These are phyloP conservation scores for Montipora cactus DNA, from an alignment of 64 coral and sea anemone genomes.

Conservation along the genomic window DNA sequence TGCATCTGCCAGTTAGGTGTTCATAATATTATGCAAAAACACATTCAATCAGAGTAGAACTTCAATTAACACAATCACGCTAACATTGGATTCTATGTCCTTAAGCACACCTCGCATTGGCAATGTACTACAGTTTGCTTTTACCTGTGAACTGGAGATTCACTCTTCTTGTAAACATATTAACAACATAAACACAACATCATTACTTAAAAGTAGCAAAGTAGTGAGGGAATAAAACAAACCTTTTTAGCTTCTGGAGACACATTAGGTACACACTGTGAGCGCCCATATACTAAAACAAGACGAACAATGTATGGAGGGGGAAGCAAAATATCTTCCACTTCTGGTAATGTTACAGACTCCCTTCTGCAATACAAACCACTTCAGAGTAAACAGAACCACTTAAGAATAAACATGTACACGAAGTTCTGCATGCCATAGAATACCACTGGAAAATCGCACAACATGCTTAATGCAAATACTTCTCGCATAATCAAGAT, in stretches of 20 bases:
- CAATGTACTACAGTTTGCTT: no score
- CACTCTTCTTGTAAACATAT: no score
- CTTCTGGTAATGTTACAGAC: slow-evolving; percentile 44
- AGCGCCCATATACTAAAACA: slow-evolving; percentile 93
- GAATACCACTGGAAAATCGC: not conserved
- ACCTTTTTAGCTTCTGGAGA: slow-evolving; percentile 71
- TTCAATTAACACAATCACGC: no score
- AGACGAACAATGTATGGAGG: slow-evolving; percentile 89
- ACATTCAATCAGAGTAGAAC: no score
- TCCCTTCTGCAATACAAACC: slow-evolving; percentile 32
- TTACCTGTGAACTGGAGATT: no score
- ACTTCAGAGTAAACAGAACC: not conserved
- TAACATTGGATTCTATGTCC: no score
- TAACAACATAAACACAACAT: no score
- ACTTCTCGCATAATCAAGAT: no score
- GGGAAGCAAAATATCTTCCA: slow-evolving; percentile 73
- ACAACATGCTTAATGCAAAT: not conserved
- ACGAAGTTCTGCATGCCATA: not conserved
- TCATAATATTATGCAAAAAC: no score
- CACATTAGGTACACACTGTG: slow-evolving; percentile 67
- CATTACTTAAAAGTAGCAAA: not conserved
- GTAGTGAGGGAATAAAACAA: not conserved
- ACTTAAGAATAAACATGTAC: not conserved
- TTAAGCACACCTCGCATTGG: no score
- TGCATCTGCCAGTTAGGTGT: no score